Base-by-base conservation (phyloP, 2,797 vertebrate genomes). In the Oceanodroma leucorhoa region DNA sequence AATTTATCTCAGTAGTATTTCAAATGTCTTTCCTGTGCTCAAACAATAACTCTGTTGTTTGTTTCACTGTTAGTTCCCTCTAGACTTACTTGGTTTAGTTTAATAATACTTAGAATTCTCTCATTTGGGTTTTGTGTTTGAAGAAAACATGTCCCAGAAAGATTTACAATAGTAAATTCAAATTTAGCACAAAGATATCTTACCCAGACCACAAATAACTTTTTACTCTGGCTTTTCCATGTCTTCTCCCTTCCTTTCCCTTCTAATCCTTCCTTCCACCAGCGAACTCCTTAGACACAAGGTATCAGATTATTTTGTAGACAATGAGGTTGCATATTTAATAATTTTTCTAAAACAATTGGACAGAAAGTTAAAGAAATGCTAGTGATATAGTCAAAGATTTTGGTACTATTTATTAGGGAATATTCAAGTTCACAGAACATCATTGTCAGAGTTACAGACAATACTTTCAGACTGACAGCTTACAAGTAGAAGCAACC, bases 401-500 rank as follows among this genome's bases (percentile, higher is more conserved):
- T 73, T 65, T 83, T 32, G 45, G 19, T 34, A 48, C 34, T 67
- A 66, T 82, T 97, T 94, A 72, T 79, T 77, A 91, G 26, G 29
- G 50, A 83, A 79, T 60, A 87, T 57, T 88, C 36, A 91, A 87
- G 60, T 89, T 95, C 73, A 96, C 19, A 53, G 50, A 95, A 94
- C 58, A 43, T 81, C 58, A 43, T 81, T 93, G 81, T 38, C 36
- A 90, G 73, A 90, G 20, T 58, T 57, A 54, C 19, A 81, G 30
- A 51, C 16, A 55, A 86, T 53, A 46, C 48, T 67, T 95, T 87
- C 34, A 78, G 40, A 32, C 23, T 81, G 58, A 70, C 48, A 90
- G 55, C 50, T 96, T 89, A 58, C 89, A 94, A 82, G 71, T 53
- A 94, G 77, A 84, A 90, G 73, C 96, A 96, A 43, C 3, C 7